phyloP scores from a whole-genome alignment of 2,113 vertebrate species.

The Leucopsar rothschildi region DNA sequence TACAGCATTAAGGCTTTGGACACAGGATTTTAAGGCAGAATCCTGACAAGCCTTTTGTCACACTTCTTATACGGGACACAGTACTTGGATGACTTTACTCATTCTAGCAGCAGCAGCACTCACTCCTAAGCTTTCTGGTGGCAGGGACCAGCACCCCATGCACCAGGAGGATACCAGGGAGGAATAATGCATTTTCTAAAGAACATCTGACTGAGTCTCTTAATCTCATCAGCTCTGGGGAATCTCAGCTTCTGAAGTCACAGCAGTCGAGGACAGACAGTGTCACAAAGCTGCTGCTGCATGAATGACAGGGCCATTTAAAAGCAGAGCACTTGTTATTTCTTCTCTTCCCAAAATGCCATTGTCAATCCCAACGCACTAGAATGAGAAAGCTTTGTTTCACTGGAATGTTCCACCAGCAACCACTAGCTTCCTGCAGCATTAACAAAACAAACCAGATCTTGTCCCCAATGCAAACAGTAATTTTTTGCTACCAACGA shows the following conservation, averaged over 20 bases:
- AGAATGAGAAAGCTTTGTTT: not conserved
- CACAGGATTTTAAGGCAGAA: not conserved
- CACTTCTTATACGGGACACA: rapidly evolving
- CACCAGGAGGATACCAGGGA: not conserved
- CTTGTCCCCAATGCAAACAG: not conserved
- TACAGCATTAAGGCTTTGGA: not conserved
- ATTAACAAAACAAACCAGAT: not conserved
- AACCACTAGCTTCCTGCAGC: not conserved
- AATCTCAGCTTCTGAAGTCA: not conserved
- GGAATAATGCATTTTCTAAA: not conserved
- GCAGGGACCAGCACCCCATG: not conserved
- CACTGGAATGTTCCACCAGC: not conserved
- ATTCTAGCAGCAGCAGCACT: not conserved
- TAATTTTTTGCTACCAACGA: not conserved
- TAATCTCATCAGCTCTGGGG: not conserved
- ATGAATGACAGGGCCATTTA: not conserved
- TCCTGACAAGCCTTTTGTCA: not conserved
- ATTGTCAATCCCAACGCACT: not conserved
- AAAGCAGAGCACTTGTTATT: not conserved
- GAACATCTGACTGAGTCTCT: not conserved
- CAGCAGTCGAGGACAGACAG: not conserved
- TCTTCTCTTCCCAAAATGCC: not conserved
- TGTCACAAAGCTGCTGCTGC: not conserved
- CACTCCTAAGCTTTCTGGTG: not conserved
- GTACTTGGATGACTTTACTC: rapidly evolving